Base-by-base conservation (phyloP, 2,888 invertebrate species). In the Tricholauxania praeusta region DNA sequence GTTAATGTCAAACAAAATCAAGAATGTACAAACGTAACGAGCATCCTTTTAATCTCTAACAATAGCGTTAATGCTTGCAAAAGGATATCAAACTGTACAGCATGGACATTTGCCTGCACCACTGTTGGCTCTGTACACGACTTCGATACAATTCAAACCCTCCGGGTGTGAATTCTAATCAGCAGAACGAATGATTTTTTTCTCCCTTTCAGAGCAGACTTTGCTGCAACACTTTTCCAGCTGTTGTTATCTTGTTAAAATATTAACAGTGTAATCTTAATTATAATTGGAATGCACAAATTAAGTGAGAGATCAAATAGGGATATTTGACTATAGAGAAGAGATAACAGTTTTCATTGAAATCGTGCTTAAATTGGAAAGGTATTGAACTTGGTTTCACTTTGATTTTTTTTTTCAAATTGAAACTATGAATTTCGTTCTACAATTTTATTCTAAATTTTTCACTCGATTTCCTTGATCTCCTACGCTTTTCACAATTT, bases 211-310 rank as follows among this genome's bases (percentile, higher is more conserved):
- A 39, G 10, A 39, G 39, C 39, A 39, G 39, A 39, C 39, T 39
- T 39, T 39, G 10, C 10, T 39, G 39, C 39, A 39, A 39, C 39
- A 39, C 7, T 39, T 39, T 39, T 39, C 10, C 8, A 39, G 39
- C 39, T 64, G 53, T 72, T 74, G 72, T 78, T 78, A 78, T 78
- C 78, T 76, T 64, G 73, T 76, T 78, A 78, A 76, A 76, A 75
- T 78, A 78, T 78, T 76, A 78, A 74, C 72, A 73, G 71, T 74
- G 75, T 78, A 76, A 78, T 76, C 72, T 78, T 77, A 63, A 75
- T 76, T 76, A 75, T 75, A 78, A 78, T 78, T 73, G 71, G 75
- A 74, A 74, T 72, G 66, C 52, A 67, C 62, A 72, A 67, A 72
- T 72, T 66, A 62, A 62, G 39, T 39, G 39, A 39, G 8, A 10